These are phyloP conservation scores for Parazoanthus atlanticus DNA, from an alignment of 92 coral and sea anemone genomes.

Conservation along the genomic window DNA sequence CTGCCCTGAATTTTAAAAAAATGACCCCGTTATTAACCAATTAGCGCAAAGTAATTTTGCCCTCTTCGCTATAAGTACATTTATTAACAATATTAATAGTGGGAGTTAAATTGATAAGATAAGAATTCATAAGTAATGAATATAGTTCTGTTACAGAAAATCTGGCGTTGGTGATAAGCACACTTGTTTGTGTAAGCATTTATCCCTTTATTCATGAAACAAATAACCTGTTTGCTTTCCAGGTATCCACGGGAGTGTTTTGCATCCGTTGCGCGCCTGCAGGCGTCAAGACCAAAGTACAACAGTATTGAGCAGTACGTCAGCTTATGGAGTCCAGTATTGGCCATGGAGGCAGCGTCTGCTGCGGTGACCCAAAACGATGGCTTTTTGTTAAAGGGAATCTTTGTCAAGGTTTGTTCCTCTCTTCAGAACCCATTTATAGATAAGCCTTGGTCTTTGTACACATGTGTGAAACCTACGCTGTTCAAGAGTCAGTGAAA, in stretches of 20 bases:
- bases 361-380: slow-evolving; percentile 79
- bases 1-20: too few species aligned
- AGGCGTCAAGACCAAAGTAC: slow-evolving; percentile 61
- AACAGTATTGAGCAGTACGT: slow-evolving; percentile 66
- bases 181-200: background rate
- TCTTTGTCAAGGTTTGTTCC: slow-evolving; percentile 26
- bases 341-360: slow-evolving; percentile 87
- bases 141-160: too few species aligned
- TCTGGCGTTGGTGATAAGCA: background rate
- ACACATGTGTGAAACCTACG: too few species aligned
- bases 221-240: background rate
- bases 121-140: too few species aligned
- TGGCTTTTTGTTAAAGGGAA: slow-evolving; percentile 50
- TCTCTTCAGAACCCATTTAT: background rate
- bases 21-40: too few species aligned
- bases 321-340: slow-evolving; percentile 75
- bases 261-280: slow-evolving; percentile 60
- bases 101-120: too few species aligned
- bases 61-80: too few species aligned
- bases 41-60: too few species aligned
- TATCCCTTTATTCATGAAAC: background rate
- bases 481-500: too few species aligned
- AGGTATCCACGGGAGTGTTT: slow-evolving; percentile 77
- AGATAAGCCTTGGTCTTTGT: background rate
- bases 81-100: too few species aligned